Conservation (phyloP, 2,113 vertebrate species). For the Campylomormyrus tamandua region DNA sequence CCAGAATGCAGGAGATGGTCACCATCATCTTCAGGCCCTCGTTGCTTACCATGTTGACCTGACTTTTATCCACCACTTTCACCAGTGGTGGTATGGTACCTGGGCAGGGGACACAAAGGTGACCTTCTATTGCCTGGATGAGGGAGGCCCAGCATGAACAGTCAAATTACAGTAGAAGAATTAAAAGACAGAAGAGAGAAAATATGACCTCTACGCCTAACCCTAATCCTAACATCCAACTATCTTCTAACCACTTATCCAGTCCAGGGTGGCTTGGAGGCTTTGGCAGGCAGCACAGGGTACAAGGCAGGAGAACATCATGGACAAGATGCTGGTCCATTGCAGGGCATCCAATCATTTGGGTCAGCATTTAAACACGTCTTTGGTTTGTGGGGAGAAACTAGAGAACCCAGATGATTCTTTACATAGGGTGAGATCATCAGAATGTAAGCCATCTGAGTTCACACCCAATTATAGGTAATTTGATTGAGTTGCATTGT, state of each 20-base stretch:
- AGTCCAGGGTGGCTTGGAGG: background rate
- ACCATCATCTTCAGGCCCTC: conserved; percentile 96
- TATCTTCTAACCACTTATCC: background rate
- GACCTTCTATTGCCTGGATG: background rate
- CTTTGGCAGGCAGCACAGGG: background rate
- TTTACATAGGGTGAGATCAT: background rate
- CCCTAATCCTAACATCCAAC: background rate
- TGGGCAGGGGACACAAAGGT: conserved; percentile 43
- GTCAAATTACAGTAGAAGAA: background rate
- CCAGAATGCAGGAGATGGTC: conserved; percentile 88
- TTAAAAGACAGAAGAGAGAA: background rate
- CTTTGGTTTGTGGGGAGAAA: background rate
- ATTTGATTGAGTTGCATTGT: background rate
- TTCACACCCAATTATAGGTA: background rate
- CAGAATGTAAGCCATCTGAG: background rate
- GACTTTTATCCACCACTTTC: conserved; percentile 82
- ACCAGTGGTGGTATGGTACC: conserved; percentile 94
- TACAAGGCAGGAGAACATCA: background rate
- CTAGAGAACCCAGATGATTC: background rate
- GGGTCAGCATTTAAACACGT: background rate
- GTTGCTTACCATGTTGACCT: conserved; percentile 83
- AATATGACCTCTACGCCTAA: background rate
- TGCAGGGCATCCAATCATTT: background rate
- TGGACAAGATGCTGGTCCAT: background rate
- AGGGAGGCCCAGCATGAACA: background rate